A percentile compares a stretch with the other conserved stretches of the same genome.
Conservation (phyloP, 2,797 vertebrate species). For the Nothura maculosa region DNA sequence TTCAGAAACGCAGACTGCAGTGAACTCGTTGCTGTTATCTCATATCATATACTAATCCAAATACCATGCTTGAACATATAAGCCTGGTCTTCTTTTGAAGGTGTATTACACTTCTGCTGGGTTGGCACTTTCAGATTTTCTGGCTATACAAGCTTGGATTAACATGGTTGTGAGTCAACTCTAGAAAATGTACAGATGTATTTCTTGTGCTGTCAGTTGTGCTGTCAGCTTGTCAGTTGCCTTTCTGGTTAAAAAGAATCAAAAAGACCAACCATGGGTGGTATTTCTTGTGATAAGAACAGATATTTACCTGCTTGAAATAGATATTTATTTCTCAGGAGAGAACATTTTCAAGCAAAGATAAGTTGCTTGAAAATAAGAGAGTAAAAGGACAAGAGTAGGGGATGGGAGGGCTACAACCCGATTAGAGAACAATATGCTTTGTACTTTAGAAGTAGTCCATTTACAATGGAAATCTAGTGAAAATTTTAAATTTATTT, state of each 20-base stretch:
- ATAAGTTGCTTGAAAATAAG: background rate
- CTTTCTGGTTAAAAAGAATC: background rate
- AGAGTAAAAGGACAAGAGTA: background rate
- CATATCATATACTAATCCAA: background rate
- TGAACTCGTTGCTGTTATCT: accelerated
- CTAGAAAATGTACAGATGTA: background rate
- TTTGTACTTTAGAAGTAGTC: slow-evolving; percentile 1
- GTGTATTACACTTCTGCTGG: background rate
- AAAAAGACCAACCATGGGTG: background rate
- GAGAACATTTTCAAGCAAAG: background rate
- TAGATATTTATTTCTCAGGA: slow-evolving; percentile 24
- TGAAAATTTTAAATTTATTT: slow-evolving; percentile 28
- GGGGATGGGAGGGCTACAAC: background rate
- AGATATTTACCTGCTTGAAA: background rate
- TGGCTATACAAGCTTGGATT: background rate
- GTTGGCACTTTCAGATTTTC: background rate
- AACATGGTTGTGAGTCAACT: accelerated
- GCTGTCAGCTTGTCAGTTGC: too few species aligned
- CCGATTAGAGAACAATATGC: background rate
- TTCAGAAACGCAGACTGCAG: background rate
- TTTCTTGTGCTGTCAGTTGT: background rate
- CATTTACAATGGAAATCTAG: slow-evolving; percentile 10
- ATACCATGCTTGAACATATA: background rate
- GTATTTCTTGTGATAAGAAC: background rate
- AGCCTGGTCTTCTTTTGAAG: accelerated